Percentiles rank a stretch among this genome's conserved stretches.
phyloP scores from a whole-genome alignment of 2,113 vertebrate species.

The Lepus americanus region DNA sequence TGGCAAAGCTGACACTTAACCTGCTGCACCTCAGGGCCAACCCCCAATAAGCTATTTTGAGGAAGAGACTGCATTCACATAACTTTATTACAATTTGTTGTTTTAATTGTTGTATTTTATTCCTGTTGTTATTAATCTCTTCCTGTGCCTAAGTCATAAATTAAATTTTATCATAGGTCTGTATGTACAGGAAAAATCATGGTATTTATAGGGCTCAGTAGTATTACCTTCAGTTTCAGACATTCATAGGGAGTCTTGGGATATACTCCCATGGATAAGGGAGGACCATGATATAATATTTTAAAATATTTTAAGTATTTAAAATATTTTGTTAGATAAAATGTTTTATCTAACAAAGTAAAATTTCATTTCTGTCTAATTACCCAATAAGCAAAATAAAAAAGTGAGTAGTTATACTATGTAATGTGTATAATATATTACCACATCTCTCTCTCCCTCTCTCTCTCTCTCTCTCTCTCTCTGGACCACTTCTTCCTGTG shows the following conservation, averaged over 20 bases:
- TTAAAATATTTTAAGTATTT: constrained; percentile 51
- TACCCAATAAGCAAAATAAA: constrained; percentile 22
- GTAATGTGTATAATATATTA: neutral
- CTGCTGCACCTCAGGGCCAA: no score
- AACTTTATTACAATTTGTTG: neutral
- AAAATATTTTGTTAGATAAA: constrained; percentile 14
- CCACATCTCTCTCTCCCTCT: neutral
- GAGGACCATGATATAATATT: neutral
- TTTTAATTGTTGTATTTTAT: neutral
- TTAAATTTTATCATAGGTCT: neutral
- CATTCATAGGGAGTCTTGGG: neutral
- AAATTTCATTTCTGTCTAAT: constrained; percentile 40
- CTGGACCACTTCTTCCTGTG: neutral
- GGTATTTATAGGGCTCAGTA: neutral
- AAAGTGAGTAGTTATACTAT: neutral
- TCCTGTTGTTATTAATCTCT: neutral
- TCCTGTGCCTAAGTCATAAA: neutral
- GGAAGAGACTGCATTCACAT: neutral
- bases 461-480: neutral
- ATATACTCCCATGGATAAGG: neutral
- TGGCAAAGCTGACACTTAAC: no score
- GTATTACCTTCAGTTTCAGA: neutral
- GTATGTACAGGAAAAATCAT: neutral
- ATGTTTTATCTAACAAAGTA: constrained; percentile 31
- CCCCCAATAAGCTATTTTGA: no score